Conservation (phyloP, 1,140 invertebrate species). For the Cyclargus thomasi region DNA sequence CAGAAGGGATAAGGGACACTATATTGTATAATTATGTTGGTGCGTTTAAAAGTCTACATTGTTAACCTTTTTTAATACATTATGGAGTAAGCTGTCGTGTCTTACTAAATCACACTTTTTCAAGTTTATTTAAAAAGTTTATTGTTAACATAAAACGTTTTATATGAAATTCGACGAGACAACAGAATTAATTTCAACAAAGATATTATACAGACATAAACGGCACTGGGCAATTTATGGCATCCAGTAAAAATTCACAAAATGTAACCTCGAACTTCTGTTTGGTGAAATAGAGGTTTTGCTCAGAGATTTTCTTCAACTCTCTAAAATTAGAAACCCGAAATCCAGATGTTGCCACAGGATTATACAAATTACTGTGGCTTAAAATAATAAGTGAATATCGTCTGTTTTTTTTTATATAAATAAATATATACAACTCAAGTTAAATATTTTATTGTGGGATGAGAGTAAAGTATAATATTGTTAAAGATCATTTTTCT, state of each 20-base stretch:
- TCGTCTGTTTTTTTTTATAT: not conserved
- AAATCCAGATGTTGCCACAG: not conserved
- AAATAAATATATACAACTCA: no score
- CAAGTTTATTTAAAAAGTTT: not conserved
- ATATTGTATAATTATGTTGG: no score
- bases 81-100: no score
- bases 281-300: not conserved
- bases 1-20: no score
- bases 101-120: no score
- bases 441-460: no score
- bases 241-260: not conserved
- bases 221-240: not conserved
- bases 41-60: no score
- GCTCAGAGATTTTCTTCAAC: not conserved
- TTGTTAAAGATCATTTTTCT: no score
- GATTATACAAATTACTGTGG: not conserved
- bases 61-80: no score
- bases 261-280: not conserved
- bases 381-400: not conserved
- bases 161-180: not conserved
- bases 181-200: not conserved
- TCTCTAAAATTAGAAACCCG: not conserved
- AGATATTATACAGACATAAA: not conserved
- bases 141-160: not conserved
- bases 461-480: no score